Evolutionary conservation across 2,797 vertebrate species (phyloP).

Genomic region (Tolypeutes matacus): DNA sequence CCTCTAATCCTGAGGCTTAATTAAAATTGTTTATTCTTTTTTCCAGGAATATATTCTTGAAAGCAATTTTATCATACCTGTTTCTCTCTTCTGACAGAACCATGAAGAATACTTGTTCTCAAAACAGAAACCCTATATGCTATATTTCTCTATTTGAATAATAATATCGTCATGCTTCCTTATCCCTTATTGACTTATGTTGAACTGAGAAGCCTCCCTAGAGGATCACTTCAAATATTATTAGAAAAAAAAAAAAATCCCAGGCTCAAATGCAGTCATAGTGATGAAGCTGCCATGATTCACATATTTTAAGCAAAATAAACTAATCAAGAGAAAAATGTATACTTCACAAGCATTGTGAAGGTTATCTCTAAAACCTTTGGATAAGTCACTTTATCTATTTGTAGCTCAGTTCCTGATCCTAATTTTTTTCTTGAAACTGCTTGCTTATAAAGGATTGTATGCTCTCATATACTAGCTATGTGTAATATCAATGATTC

Average conservation of each 20-base stretch:
- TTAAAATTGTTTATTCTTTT: conserved; percentile 36
- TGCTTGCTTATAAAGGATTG: background rate
- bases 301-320: conserved; percentile 11
- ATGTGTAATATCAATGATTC: background rate
- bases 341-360: background rate
- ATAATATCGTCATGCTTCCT: background rate
- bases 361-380: background rate
- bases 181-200: background rate
- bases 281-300: background rate
- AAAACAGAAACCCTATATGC: background rate
- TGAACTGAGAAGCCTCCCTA: conserved; percentile 3
- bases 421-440: conserved; percentile 5
- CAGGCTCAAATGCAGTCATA: background rate
- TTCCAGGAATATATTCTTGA: background rate
- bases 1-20: background rate
- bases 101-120: background rate
- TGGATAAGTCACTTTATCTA: background rate
- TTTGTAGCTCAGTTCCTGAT: background rate
- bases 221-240: conserved; percentile 13
- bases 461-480: background rate
- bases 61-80: background rate
- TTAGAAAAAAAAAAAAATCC: background rate
- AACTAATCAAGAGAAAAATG: conserved; percentile 60
- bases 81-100: background rate
- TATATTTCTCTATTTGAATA: background rate